Conservation (phyloP, 2,113 vertebrate species). For the Cercocebus atys region DNA sequence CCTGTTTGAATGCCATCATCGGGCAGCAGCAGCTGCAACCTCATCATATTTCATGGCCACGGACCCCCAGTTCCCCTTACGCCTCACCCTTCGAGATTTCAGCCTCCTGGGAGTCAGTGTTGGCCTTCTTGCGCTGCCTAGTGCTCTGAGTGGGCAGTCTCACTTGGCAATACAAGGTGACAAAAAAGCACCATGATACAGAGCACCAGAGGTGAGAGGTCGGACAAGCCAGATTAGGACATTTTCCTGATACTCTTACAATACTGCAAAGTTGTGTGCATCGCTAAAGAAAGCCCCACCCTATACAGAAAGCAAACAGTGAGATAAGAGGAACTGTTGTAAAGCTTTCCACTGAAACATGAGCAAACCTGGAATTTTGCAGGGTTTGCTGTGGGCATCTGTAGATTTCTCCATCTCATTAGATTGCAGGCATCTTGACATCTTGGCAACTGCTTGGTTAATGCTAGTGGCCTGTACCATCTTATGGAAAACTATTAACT, state of each 20-base stretch:
- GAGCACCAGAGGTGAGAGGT: constrained; percentile 96
- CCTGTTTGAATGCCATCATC: neutral
- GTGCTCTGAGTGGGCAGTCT: constrained; percentile 92
- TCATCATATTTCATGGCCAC: constrained; percentile 95
- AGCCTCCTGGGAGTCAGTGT: constrained; percentile 94
- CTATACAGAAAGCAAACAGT: constrained; percentile 76
- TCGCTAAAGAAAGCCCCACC: constrained; percentile 81
- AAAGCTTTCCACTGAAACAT: constrained; percentile 79
- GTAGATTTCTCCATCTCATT: constrained; percentile 78
- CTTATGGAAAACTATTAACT: constrained; percentile 85
- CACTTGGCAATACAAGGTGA: constrained; percentile 95
- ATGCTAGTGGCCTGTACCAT: constrained; percentile 83
- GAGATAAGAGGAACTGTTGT: constrained; percentile 77
- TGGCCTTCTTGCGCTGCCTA: constrained; percentile 94
- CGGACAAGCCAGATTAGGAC: constrained; percentile 89
- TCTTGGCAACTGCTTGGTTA: constrained; percentile 82
- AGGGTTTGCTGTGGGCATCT: constrained; percentile 79
- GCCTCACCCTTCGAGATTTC: constrained; percentile 94
- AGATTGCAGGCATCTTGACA: constrained; percentile 82
- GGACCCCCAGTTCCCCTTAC: constrained; percentile 94
- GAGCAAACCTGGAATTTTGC: constrained; percentile 79
- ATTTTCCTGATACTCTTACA: constrained; percentile 66
- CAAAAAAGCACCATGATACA: constrained; percentile 93
- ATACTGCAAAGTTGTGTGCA: constrained; percentile 78
- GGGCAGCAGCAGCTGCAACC: constrained; percentile 90